phyloP scores from a whole-genome alignment of 2,888 invertebrate genomes.

The Drosophila neotestacea region DNA sequence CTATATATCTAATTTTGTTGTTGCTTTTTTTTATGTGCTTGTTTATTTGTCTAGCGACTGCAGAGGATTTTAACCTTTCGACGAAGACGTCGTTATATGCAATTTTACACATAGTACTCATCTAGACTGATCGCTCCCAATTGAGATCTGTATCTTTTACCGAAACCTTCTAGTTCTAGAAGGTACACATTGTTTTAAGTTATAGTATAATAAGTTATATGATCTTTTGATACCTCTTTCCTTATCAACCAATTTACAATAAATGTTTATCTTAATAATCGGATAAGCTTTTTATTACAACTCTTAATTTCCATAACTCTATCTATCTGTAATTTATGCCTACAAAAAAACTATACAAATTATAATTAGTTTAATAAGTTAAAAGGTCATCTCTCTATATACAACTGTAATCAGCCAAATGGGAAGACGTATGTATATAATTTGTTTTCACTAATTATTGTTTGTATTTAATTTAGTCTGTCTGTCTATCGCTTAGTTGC shows the following conservation, averaged over 20 bases:
- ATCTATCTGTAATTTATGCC: too few relatives aligned
- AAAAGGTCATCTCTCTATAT: neutral
- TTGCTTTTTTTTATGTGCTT: constrained; percentile 37
- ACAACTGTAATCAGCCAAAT: constrained; percentile 7
- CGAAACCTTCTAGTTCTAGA: neutral
- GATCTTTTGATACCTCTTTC: too few relatives aligned
- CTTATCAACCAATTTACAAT: too few relatives aligned
- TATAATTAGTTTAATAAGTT: too few relatives aligned
- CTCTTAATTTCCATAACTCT: too few relatives aligned
- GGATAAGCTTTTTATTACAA: too few relatives aligned
- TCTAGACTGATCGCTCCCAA: constrained; percentile 5
- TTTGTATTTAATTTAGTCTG: constrained; percentile 32
- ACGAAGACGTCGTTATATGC: constrained; percentile 17
- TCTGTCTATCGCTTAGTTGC: constrained; percentile 34
- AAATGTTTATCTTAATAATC: too few relatives aligned
- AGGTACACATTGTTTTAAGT: too few relatives aligned
- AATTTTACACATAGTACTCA: constrained; percentile 1
- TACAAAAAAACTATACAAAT: too few relatives aligned
- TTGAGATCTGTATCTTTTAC: neutral
- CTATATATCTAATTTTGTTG: constrained; percentile 1
- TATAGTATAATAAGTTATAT: too few relatives aligned
- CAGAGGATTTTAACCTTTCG: constrained; percentile 59
- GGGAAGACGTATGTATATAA: constrained; percentile 5
- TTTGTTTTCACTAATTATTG: constrained; percentile 15
- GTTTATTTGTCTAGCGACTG: constrained; percentile 57